Conservation (phyloP, 2,113 vertebrate genomes). For the Osmerus mordax region DNA sequence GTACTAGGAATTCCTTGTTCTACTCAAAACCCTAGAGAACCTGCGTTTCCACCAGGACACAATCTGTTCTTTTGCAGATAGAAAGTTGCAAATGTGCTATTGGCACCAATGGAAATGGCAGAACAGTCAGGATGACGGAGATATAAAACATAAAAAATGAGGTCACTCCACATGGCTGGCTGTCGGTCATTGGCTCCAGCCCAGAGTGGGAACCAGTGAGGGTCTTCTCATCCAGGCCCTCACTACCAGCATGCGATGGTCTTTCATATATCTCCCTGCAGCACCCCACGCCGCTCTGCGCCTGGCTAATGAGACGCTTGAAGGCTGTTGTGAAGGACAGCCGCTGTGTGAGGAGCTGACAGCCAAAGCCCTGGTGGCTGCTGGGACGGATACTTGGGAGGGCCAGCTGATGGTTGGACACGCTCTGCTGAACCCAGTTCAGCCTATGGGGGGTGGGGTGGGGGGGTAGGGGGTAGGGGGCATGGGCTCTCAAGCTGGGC, state of each 20-base stretch:
- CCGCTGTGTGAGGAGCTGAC: slow-evolving; percentile 23
- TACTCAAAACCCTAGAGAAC: slow-evolving; percentile 19
- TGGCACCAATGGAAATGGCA: too few species aligned
- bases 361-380: slow-evolving; percentile 42
- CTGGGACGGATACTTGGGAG: slow-evolving; percentile 28
- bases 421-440: slow-evolving; percentile 51
- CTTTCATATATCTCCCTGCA: slow-evolving; percentile 34
- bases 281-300: slow-evolving; percentile 30
- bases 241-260: slow-evolving; percentile 35
- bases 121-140: neutral
- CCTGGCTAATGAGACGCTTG: slow-evolving; percentile 44
- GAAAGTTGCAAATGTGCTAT: slow-evolving; percentile 1
- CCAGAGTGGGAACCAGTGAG: slow-evolving; percentile 10
- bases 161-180: slow-evolving; percentile 16
- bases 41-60: slow-evolving; percentile 14
- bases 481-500: slow-evolving; percentile 32
- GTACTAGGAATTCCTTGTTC: neutral
- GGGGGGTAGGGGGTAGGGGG: slow-evolving; percentile 23
- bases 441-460: slow-evolving; percentile 5
- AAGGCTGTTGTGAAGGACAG: slow-evolving; percentile 46
- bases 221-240: slow-evolving; percentile 29
- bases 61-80: slow-evolving; percentile 8
- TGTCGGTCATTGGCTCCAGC: neutral
- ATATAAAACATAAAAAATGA: slow-evolving; percentile 6
- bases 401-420: slow-evolving; percentile 51